phyloP scores from a whole-genome alignment of 2,888 invertebrate genomes.

The Lordiphosa fenestrarum region DNA sequence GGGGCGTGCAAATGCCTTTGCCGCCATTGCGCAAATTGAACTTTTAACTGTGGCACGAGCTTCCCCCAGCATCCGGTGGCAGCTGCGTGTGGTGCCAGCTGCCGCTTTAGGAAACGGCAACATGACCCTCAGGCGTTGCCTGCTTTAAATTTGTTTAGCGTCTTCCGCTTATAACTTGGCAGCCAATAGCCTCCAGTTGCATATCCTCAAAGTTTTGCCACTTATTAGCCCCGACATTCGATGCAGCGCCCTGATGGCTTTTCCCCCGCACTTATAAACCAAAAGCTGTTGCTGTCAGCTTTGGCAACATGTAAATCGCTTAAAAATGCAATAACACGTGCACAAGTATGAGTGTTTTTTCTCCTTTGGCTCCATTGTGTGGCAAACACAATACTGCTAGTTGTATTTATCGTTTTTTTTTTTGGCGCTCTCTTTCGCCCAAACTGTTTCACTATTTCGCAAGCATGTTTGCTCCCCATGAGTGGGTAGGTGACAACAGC shows the following conservation, averaged over 20 bases:
- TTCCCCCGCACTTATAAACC: not conserved
- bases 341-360: conserved; percentile 17
- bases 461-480: conserved; percentile 54
- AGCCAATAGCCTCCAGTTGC: conserved; percentile 49
- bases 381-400: conserved; percentile 32
- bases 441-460: conserved; percentile 30
- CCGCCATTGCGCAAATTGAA: conserved; percentile 76
- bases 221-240: conserved; percentile 50
- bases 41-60: conserved; percentile 70
- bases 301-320: conserved; percentile 34
- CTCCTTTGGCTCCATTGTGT: conserved; percentile 23
- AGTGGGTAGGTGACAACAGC: conserved; percentile 27
- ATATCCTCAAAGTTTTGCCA: conserved; percentile 50
- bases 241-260: not conserved
- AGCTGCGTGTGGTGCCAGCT: conserved; percentile 49
- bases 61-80: conserved; percentile 65
- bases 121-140: conserved; percentile 66
- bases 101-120: conserved; percentile 58
- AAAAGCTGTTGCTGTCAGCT: conserved; percentile 3
- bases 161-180: conserved; percentile 65
- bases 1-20: conserved; percentile 53
- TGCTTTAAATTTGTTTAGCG: conserved; percentile 70
- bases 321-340: conserved; percentile 59
- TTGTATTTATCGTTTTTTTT: not conserved
- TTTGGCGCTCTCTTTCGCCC: conserved; percentile 10